These are phyloP conservation scores for Adineta ricciae DNA, from an alignment of 2,888 invertebrate genomes.

Conservation along the genomic window DNA sequence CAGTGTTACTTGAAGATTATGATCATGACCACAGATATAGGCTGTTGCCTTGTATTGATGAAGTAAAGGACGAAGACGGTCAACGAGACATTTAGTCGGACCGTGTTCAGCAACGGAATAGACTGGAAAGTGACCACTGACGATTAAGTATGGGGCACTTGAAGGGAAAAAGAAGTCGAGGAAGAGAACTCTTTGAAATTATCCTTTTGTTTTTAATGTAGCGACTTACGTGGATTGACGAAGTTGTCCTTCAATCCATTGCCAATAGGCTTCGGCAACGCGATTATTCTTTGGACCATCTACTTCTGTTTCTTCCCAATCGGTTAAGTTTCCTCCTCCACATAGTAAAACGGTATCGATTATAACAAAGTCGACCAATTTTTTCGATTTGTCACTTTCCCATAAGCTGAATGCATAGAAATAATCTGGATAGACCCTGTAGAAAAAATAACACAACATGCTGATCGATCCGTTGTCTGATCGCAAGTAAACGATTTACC, in stretches of 20 bases:
- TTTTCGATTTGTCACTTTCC: slow-evolving; percentile 36
- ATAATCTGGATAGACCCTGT: slow-evolving; percentile 13
- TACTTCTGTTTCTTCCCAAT: slow-evolving; percentile 26
- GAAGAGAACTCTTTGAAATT: too few relatives aligned
- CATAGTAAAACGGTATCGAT: slow-evolving; percentile 53
- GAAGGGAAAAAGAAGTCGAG: too few relatives aligned
- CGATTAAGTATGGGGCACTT: slow-evolving; percentile 50
- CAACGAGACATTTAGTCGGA: slow-evolving; percentile 50
- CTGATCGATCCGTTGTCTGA: background rate
- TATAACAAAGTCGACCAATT: slow-evolving; percentile 50
- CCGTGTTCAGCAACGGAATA: slow-evolving; percentile 53
- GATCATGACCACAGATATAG: slow-evolving; percentile 53
- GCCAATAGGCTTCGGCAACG: slow-evolving; percentile 41
- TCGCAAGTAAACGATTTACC: slow-evolving; percentile 38
- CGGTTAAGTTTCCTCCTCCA: slow-evolving; percentile 41
- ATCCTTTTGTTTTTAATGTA: too few relatives aligned
- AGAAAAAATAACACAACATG: background rate
- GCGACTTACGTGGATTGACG: slow-evolving; percentile 36
- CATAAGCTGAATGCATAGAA: slow-evolving; percentile 36
- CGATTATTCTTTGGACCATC: slow-evolving; percentile 22
- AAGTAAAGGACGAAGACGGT: slow-evolving; percentile 48
- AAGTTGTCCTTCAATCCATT: slow-evolving; percentile 41
- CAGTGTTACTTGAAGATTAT: slow-evolving; percentile 49
- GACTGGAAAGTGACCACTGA: slow-evolving; percentile 52
- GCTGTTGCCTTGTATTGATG: slow-evolving; percentile 50